Evolutionary conservation across 23 tunicate genomes (phyloP), one percentile per base, ranked within the genome.

Genomic region (Botrylloides violaceus): DNA sequence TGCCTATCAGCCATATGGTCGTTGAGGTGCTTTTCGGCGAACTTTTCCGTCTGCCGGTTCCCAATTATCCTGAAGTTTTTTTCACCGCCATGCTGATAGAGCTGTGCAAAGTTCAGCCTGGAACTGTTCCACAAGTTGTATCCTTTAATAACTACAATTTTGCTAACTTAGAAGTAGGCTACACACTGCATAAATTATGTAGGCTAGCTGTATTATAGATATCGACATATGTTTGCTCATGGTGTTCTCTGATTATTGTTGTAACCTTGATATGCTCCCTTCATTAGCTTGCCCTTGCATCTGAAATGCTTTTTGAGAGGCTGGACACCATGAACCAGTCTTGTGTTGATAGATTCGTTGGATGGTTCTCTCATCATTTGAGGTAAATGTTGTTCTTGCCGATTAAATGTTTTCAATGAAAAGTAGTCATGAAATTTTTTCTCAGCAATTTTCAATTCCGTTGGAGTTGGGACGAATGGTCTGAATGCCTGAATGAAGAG

Each of bases 401-500:
- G 33, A 59, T 9, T 59, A 18, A 9, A 7, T 9, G 53, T 43
- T 7, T 7, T 43, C 15, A 15, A 7, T 43, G 9, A 7, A 15
- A 7, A 7, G 53, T 43, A 43, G 15, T 43, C 53, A n/a, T n/a
- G 53, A 9, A 43, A 25, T 1, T 29, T 60, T n/a, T 43, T 2
- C 2, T 39, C 56, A 87, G 96, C 61, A 95, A 95, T 70, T 95
- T 95, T 58, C 99, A 95, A 70, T 95, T 95, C 72, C 79, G 92
- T 30, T 95, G 99, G 99, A 87, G 85, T 38, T 95, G 99, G 99
- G 96, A 95, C 66, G 99, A 95, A 25, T 95, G 99, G 99, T 63
- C 85, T 0, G 86, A 83, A 31, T 95, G 99, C 64, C 53, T 95
- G 35, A 38, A 47, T 7, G 59, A 71, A 18, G 96, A 87, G 29